These are phyloP conservation scores for Ailurus styani DNA, from an alignment of 2,113 vertebrate species.

Conservation along the genomic window DNA sequence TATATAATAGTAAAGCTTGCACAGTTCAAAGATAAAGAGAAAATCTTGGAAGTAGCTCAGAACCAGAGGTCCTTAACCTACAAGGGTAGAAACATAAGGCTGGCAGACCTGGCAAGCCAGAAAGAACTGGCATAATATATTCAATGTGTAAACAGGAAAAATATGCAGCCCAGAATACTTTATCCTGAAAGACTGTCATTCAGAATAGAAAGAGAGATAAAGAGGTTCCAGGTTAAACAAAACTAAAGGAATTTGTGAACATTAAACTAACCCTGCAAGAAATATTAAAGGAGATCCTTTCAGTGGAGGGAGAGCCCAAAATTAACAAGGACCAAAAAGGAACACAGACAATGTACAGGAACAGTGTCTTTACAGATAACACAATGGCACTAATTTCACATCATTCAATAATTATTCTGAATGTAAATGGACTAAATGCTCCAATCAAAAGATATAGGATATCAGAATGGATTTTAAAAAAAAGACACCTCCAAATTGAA, in stretches of 20 bases:
- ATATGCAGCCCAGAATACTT: neutral
- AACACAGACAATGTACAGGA: neutral
- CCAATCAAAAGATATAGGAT: neutral
- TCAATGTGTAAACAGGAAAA: neutral
- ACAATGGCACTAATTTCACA: neutral
- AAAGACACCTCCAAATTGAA: too few relatives aligned
- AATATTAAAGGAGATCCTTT: neutral
- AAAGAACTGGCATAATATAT: neutral
- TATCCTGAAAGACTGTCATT: neutral
- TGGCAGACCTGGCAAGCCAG: neutral
- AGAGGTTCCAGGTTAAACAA: neutral
- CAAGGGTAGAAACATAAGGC: neutral
- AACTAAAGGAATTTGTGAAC: neutral
- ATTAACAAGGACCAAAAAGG: neutral
- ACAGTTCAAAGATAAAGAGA: neutral
- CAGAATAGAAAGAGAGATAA: neutral
- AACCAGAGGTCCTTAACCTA: neutral
- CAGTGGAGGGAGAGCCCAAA: neutral
- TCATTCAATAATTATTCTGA: neutral
- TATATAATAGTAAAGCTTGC: neutral
- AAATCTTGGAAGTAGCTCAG: neutral
- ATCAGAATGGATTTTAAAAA: too few relatives aligned
- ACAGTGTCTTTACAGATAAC: neutral
- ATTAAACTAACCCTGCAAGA: neutral
- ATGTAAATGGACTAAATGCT: neutral